Evolutionary conservation across 2,797 vertebrate species (phyloP), one percentile per base, ranked within the genome.

Genomic region (Triplophysa yarkandensis): DNA sequence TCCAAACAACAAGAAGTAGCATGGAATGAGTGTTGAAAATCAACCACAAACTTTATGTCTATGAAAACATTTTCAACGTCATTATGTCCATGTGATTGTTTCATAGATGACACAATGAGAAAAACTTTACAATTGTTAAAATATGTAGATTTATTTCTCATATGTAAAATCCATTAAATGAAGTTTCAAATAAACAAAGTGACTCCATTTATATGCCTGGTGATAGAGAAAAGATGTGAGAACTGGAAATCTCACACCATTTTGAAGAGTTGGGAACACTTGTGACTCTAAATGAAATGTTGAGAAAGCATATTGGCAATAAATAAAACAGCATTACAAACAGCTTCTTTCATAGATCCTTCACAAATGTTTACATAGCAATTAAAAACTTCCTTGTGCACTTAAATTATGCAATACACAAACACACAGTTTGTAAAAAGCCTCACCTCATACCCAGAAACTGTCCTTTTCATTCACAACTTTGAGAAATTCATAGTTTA

Each of bases 401-500:
- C 61, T 46, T 41, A 36, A 77, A 21, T 63, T 76, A 34, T 44
- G 25, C 28, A 61, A 46, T 41, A 46, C 32, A 68, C 25, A 61
- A 17, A 57, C 25, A 28, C n/a, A 57, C 34, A 71, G 74, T 30
- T 55, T n/a, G 64, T 28, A 21, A 21, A 34, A 55, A 32, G 68
- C 65, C 61, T 52, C 21, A 27, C 43, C 43, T 63, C 52, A 66
- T 68, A 66, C 48, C 30, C 67, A 62, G 63, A 61, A 61, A 61
- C 25, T 43, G 23, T 65, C 28, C 62, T 57, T 46, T 10, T 8
- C 41, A 62, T 60, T 77, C 60, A 67, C 70, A 81, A 66, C 74
- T 21, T 10, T 1, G 28, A 55, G 55, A 9, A 77, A 71, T 77
- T 41, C 57, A 13, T 17, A 39, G 34, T 63, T 66, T 54, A 39